Conservation (phyloP, 2,888 invertebrate species). For the Coleophora flavipennella region DNA sequence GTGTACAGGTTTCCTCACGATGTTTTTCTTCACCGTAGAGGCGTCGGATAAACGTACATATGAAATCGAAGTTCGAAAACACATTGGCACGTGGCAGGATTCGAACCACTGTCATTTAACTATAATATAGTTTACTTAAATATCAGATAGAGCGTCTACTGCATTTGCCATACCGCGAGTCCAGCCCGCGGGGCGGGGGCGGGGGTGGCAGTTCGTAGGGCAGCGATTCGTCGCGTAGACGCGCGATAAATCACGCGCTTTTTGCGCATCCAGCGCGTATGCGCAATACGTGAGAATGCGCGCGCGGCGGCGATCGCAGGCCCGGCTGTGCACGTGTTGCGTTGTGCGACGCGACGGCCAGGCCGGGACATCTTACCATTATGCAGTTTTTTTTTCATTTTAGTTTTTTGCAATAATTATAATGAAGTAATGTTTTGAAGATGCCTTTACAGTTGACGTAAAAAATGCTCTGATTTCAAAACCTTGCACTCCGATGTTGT, state of each 20-base stretch:
- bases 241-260: constrained; percentile 44
- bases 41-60: too few relatives aligned
- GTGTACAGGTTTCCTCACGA: too few relatives aligned
- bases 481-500: too few relatives aligned
- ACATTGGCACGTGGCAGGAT: too few relatives aligned
- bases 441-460: too few relatives aligned
- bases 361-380: neutral
- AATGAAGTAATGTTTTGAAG: too few relatives aligned
- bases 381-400: too few relatives aligned
- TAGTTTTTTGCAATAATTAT: too few relatives aligned
- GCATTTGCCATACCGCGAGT: constrained; percentile 3
- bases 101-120: neutral
- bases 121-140: neutral
- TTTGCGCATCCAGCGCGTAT: constrained; percentile 20
- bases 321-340: constrained; percentile 31
- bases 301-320: constrained; percentile 32
- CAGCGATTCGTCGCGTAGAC: constrained; percentile 13
- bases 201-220: constrained; percentile 4
- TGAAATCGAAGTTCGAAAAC: too few relatives aligned
- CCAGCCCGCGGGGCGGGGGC: neutral
- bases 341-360: constrained; percentile 14
- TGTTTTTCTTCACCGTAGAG: too few relatives aligned
- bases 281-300: constrained; percentile 43
- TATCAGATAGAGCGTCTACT: too few relatives aligned
- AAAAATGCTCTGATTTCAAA: too few relatives aligned